phyloP scores from a whole-genome alignment of 2,797 vertebrate genomes.

The Hyperoplus lanceolatus region DNA sequence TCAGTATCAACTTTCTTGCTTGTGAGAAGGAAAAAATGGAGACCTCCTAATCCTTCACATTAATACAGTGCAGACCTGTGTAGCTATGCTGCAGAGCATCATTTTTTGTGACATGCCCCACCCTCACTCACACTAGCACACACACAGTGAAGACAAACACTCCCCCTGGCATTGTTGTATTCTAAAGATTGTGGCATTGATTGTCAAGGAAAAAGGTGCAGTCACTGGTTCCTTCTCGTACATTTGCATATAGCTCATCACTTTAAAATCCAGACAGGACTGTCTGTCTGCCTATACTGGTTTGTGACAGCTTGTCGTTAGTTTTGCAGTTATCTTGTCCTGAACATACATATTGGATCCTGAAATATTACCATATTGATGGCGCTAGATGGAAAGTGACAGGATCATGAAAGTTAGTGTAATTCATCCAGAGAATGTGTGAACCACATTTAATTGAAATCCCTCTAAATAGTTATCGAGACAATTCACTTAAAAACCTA shows the following conservation, averaged over 20 bases:
- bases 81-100: conserved; percentile 6
- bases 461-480: not conserved
- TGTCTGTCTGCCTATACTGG: not conserved
- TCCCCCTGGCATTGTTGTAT: not conserved
- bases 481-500: not conserved
- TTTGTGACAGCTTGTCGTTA: not conserved
- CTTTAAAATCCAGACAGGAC: conserved; percentile 1
- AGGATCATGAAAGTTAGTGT: not conserved
- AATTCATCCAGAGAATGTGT: not conserved
- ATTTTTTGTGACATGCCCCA: not conserved
- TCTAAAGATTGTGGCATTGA: not conserved
- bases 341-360: not conserved
- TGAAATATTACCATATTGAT: not conserved
- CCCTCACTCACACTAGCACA: not conserved
- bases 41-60: not conserved
- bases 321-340: not conserved
- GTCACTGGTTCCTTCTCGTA: not conserved
- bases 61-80: conserved; percentile 5
- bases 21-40: not conserved
- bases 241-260: not conserved
- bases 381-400: not conserved
- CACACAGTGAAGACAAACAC: not conserved
- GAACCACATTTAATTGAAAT: not conserved
- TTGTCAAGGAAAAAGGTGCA: not conserved
- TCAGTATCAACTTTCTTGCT: not conserved